Percentiles rank a stretch among this genome's conserved stretches.
phyloP scores from a whole-genome alignment of 2,888 invertebrate genomes.

The Pristionchus exspectatus region DNA sequence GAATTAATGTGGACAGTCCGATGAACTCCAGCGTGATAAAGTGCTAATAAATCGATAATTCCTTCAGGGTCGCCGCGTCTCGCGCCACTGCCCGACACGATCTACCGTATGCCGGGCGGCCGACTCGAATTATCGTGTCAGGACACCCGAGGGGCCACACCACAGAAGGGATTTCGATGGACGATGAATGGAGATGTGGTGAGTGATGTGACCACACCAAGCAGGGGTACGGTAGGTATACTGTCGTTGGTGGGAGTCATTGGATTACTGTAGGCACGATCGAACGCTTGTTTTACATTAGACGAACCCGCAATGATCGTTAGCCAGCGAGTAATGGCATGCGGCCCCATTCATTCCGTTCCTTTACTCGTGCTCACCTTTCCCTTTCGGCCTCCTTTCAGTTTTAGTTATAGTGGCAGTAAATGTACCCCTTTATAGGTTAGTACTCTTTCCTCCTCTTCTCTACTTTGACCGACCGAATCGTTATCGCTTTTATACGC shows the following conservation, averaged over 20 bases:
- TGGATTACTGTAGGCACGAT: background rate
- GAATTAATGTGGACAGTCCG: background rate
- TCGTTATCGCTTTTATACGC: constrained; percentile 16
- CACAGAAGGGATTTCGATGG: constrained; percentile 47
- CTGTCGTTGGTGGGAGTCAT: too few species aligned
- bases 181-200: constrained; percentile 47
- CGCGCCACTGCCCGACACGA: constrained; percentile 22
- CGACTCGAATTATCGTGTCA: constrained; percentile 27
- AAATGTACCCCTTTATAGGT: constrained; percentile 37
- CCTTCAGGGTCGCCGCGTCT: constrained; percentile 42
- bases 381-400: background rate
- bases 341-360: background rate
- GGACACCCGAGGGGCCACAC: constrained; percentile 26
- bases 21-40: background rate
- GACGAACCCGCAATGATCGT: background rate
- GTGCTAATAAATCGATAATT: background rate
- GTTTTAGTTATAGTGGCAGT: background rate
- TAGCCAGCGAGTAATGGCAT: background rate
- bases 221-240: background rate
- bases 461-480: background rate
- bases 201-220: too few species aligned
- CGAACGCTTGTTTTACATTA: constrained; percentile 44
- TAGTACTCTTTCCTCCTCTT: constrained; percentile 16
- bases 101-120: constrained; percentile 25
- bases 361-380: constrained; percentile 15